Base-by-base conservation (phyloP, 2,888 invertebrate genomes). In the Chorisops tibialis region DNA sequence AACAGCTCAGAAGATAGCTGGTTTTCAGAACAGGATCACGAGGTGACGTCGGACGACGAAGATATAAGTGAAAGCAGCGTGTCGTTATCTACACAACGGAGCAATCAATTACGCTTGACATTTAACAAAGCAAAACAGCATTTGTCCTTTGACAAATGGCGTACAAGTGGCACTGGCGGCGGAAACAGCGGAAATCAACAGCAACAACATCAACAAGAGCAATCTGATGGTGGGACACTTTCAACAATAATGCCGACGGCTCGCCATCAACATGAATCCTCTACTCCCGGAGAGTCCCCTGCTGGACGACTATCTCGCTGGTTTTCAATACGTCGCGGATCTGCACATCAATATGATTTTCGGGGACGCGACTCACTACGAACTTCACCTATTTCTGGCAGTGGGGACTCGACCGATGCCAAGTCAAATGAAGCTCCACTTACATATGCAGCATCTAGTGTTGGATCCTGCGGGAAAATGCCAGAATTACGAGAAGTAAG, bases 261-360 rank as follows among this genome's bases (percentile, higher is more conserved):
- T 7, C 68, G 67, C 59, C 68, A 70, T 48, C 71, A 74, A 64
- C 70, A 74, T 9, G 76, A 77, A 59, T 70, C 71, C 16, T 73
- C 74, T 16, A 84, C 87, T 69, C 83, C 86, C 54, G 85, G 88
- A 69, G 90, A 91, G 68, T 82, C 86, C 68, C 83, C 87, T 50
- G 85, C 88, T 69, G 89, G 91, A 65, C 82, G 90, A 62, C 82
- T 93, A 50, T 88, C 92, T 35, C 83, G 94, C 69, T 93, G 93
- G 92, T 94, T 93, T 81, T 93, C 92, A 71, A 90, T 93, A 67
- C 81, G 93, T 41, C 83, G 92, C 65, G 89, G 90, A 45, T 88
- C 89, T 66, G 81, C 87, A n/a, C 88, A 90, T 77, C 91, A 91
- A 72, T 91, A 91, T 76, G 91, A 91, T 73, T 85, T 87, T 65